These are phyloP conservation scores for Podiceps cristatus DNA, from an alignment of 2,113 vertebrate species.

Conservation along the genomic window DNA sequence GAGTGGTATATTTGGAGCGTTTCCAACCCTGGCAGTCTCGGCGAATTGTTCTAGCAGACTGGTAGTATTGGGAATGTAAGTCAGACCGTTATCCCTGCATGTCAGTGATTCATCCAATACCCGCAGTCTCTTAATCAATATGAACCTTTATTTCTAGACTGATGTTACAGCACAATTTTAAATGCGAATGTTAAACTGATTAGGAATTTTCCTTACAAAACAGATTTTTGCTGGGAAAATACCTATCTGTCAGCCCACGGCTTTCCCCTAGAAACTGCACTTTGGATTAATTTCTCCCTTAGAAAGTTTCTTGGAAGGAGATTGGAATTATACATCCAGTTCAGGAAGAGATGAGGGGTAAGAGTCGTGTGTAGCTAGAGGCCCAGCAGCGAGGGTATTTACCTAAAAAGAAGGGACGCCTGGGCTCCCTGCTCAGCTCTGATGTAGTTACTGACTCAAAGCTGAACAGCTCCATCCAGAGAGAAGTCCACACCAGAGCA, in stretches of 20 bases:
- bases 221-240: not conserved
- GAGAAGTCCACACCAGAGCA: not conserved
- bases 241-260: not conserved
- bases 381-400: not conserved
- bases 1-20: not conserved
- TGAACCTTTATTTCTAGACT: not conserved
- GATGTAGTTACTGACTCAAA: not conserved
- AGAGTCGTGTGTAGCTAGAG: not conserved
- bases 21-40: not conserved
- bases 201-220: not conserved
- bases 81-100: fast-evolving
- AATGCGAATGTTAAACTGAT: not conserved
- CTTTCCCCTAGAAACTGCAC: not conserved
- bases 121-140: not conserved
- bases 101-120: not conserved
- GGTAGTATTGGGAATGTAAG: not conserved
- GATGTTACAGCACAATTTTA: not conserved
- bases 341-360: not conserved
- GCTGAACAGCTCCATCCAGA: conserved; percentile 54
- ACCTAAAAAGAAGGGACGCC: not conserved
- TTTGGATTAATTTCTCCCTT: not conserved
- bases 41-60: not conserved
- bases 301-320: not conserved
- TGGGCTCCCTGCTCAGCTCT: not conserved
- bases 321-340: not conserved